Conservation (phyloP, 2,113 vertebrate species). For the Pollachius pollachius region DNA sequence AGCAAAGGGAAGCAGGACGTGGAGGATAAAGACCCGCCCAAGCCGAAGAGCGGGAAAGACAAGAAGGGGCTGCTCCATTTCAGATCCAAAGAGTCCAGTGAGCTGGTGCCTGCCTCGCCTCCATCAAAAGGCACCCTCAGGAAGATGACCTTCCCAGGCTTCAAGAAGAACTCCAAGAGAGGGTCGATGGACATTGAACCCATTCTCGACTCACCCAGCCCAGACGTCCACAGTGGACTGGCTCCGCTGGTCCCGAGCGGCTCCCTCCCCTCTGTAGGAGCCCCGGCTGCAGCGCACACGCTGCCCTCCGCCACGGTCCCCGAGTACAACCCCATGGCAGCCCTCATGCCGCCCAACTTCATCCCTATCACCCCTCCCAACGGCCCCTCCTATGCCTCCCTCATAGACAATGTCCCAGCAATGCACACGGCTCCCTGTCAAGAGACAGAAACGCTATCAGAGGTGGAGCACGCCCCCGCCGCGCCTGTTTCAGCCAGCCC, state of each 20-base stretch:
- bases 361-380: slow-evolving; percentile 11
- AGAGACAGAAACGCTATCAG: slow-evolving; percentile 24
- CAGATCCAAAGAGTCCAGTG: slow-evolving; percentile 21
- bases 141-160: slow-evolving; percentile 42
- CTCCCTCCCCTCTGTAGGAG: background rate
- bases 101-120: slow-evolving; percentile 32
- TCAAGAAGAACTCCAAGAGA: slow-evolving; percentile 38
- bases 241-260: slow-evolving; percentile 35
- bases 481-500: slow-evolving; percentile 2
- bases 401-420: slow-evolving; percentile 31
- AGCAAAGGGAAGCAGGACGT: slow-evolving; percentile 29
- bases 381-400: slow-evolving; percentile 18
- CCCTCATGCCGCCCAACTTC: slow-evolving; percentile 7
- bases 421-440: background rate
- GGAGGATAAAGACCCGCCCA: background rate
- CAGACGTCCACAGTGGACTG: slow-evolving; percentile 1
- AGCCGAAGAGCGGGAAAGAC: slow-evolving; percentile 52
- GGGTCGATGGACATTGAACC: slow-evolving; percentile 4
- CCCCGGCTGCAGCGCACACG: background rate
- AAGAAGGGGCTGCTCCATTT: slow-evolving; percentile 29
- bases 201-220: slow-evolving; percentile 35
- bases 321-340: slow-evolving; percentile 4
- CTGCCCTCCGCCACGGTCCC: slow-evolving; percentile 9
- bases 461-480: background rate
- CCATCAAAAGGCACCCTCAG: slow-evolving; percentile 34